Conservation (phyloP, 1,140 invertebrate species). For the Planococcus citri region DNA sequence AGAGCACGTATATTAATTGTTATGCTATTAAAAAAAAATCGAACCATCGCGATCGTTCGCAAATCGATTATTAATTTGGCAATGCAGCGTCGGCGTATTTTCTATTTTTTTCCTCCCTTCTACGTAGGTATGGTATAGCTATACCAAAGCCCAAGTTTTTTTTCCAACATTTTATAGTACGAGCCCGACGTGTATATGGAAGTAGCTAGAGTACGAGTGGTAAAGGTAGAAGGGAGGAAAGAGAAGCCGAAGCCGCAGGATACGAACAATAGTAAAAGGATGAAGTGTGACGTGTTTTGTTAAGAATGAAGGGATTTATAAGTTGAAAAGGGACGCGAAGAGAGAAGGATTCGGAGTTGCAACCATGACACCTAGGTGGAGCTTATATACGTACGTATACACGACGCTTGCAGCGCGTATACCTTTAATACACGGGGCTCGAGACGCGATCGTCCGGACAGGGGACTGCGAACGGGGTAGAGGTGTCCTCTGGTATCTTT, state of each 20-base stretch:
- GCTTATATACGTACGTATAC: neutral
- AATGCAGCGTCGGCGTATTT: neutral
- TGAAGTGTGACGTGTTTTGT: conserved; percentile 20
- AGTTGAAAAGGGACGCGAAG: neutral
- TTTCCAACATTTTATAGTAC: too few species aligned
- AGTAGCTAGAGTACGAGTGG: too few species aligned
- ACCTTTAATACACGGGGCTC: neutral
- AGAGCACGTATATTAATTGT: too few species aligned
- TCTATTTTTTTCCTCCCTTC: too few species aligned
- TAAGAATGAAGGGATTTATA: conserved; percentile 19
- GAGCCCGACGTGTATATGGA: neutral
- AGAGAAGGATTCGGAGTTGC: neutral
- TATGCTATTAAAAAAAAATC: too few species aligned
- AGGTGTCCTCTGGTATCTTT: neutral
- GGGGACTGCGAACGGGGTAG: conserved; percentile 7
- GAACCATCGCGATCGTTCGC: neutral
- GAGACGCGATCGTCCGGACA: neutral
- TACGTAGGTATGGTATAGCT: too few species aligned
- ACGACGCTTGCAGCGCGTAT: too few species aligned
- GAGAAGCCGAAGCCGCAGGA: conserved; percentile 12
- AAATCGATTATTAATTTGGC: neutral
- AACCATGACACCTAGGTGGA: conserved; percentile 19
- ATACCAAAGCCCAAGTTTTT: too few species aligned
- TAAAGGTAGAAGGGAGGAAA: too few species aligned
- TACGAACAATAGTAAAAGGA: conserved; percentile 17